Evolutionary conservation across 2,797 vertebrate species (phyloP).

Genomic region (Phalanger gymnotis): DNA sequence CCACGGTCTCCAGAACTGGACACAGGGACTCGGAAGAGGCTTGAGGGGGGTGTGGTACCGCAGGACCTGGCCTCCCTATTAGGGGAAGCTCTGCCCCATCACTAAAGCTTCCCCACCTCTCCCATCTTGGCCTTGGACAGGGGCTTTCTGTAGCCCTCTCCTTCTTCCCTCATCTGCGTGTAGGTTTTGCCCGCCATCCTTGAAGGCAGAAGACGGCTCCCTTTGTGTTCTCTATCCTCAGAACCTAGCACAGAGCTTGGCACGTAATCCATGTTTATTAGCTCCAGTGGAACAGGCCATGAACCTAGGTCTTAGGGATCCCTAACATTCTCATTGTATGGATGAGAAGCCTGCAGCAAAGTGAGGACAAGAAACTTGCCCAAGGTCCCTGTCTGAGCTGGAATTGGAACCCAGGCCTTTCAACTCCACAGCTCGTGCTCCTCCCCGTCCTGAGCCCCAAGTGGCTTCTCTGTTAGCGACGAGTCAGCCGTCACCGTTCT

Average conservation of each 20-base stretch:
- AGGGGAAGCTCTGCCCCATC: neutral
- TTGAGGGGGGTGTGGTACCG: neutral
- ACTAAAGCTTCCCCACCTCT: neutral
- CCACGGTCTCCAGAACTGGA: too few species aligned
- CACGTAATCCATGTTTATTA: neutral
- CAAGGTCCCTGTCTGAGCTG: neutral
- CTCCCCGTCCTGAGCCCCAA: fast-evolving
- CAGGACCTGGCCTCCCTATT: neutral
- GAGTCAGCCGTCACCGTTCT: neutral
- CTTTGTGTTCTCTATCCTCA: neutral
- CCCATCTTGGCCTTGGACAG: neutral
- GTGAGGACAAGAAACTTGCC: neutral
- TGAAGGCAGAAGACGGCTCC: neutral
- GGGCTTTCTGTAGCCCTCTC: neutral
- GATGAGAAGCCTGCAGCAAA: neutral
- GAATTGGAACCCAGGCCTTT: neutral
- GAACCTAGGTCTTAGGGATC: neutral
- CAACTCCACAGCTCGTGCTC: neutral
- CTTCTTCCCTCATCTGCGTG: neutral
- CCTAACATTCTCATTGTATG: too few species aligned
- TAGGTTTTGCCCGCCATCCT: neutral
- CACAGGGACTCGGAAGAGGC: neutral
- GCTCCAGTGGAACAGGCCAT: neutral
- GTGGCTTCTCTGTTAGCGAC: neutral
- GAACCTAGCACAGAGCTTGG: neutral